phyloP scores from a whole-genome alignment of 2,797 vertebrate species.

The Leptatherina wallacei region DNA sequence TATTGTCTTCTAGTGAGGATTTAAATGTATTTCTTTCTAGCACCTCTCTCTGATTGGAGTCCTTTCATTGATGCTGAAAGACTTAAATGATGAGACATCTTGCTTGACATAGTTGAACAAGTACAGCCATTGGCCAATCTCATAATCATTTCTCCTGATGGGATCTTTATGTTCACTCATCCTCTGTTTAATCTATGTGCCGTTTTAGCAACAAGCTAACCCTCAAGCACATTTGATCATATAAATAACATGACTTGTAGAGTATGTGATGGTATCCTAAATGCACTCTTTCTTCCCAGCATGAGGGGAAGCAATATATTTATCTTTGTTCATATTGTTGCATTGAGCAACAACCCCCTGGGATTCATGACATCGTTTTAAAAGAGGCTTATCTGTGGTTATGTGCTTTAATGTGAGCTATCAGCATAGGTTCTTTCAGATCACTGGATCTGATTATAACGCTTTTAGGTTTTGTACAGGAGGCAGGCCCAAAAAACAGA shows the following conservation, averaged over 20 bases:
- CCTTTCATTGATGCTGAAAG: not conserved
- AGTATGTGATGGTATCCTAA: not conserved
- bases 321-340: not conserved
- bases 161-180: too few species aligned
- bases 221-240: not conserved
- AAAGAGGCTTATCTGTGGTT: not conserved
- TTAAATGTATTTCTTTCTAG: not conserved
- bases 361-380: too few species aligned
- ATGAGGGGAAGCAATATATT: not conserved
- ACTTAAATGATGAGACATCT: not conserved
- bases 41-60: not conserved
- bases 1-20: not conserved
- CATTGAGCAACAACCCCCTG: not conserved
- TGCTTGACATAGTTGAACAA: not conserved
- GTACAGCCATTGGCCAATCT: not conserved
- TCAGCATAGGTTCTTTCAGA: not conserved
- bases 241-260: not conserved
- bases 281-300: not conserved
- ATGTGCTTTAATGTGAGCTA: too few species aligned
- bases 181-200: too few species aligned
- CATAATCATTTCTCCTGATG: too few species aligned
- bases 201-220: too few species aligned
- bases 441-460: not conserved
- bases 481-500: not conserved
- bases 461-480: not conserved